Base-by-base conservation (phyloP, 1,140 invertebrate species). In the Amyelois transitella region DNA sequence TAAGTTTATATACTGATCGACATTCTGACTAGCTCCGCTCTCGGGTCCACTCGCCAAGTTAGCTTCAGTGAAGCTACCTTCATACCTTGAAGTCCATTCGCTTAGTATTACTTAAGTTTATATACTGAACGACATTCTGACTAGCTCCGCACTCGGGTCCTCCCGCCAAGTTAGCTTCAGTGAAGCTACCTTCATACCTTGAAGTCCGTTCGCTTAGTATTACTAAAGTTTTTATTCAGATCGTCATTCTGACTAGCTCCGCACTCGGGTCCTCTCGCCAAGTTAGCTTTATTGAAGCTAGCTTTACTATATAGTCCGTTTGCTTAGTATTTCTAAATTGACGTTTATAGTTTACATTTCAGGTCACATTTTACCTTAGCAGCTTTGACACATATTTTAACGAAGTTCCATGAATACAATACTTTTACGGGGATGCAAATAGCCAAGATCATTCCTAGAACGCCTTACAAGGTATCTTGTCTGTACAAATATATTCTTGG, bases 221-320 rank as follows among this genome's bases (percentile, higher is more conserved):
- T 32, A 32, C 25, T 6, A 6, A 6, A 32, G 25, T 6, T 32
- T n/a, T n/a, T n/a, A n/a, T n/a, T n/a, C n/a, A n/a, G n/a, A n/a
- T n/a, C n/a, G n/a, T n/a, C n/a, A n/a, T n/a, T n/a, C n/a, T n/a
- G 89, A 24, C 44, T 14, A 38, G 12, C 32, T 22, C 38, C 53
- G 48, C 54, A 19, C 21, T 22, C 58, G 51, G 22, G 12, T 48
- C 1, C 51, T 58, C 71, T 69, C 71, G 61, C 71, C 67, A 72
- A 67, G 67, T 72, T 84, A 77, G 80, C 72, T 81, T 84, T 75
- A 86, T 66, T 83, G 81, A 84, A 84, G 79, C 83, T 75, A 49
- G n/a, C 21, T 45, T 52, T 49, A 24, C 1, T 19, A 18, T n/a
- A 38, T 38, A 38, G 32, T 38, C 32, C 32, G 32, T 1, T 38